phyloP scores from a whole-genome alignment of 2,888 invertebrate species.

The Andricus quercusramuli region DNA sequence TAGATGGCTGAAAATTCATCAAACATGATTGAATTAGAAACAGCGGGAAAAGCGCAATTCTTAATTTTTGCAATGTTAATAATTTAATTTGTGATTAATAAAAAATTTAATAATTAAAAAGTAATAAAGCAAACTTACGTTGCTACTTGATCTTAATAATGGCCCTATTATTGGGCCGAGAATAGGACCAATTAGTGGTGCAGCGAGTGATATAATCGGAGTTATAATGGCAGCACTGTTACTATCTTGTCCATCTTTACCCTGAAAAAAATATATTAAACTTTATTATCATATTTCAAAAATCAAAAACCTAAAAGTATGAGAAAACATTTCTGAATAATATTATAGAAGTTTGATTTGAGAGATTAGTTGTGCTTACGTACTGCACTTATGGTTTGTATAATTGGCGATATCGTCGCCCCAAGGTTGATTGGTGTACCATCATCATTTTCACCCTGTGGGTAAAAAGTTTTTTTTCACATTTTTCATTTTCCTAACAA shows the following conservation, averaged over 20 bases:
- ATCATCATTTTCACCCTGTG: constrained; percentile 32
- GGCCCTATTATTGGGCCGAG: constrained; percentile 72
- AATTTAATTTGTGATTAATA: neutral
- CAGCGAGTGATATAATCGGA: constrained; percentile 67
- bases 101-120: neutral
- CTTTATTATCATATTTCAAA: neutral
- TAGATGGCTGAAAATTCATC: constrained; percentile 61
- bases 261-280: constrained; percentile 58
- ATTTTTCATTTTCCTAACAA: neutral
- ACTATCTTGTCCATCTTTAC: constrained; percentile 68
- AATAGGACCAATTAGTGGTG: constrained; percentile 72
- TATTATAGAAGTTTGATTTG: neutral
- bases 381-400: constrained; percentile 28
- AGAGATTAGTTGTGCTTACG: neutral
- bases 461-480: neutral
- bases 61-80: neutral
- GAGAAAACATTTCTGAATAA: neutral
- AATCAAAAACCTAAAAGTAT: neutral
- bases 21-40: neutral
- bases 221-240: constrained; percentile 71
- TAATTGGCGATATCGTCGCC: constrained; percentile 24
- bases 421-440: constrained; percentile 22
- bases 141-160: constrained; percentile 66
- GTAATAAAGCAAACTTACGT: constrained; percentile 61
- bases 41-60: neutral